Percentiles rank a stretch among this genome's conserved stretches.
Evolutionary conservation across 30 jellyfish, hydroid and myxozoan genomes (phyloP).

Genomic region (Hydractinia symbiolongicarpus): DNA sequence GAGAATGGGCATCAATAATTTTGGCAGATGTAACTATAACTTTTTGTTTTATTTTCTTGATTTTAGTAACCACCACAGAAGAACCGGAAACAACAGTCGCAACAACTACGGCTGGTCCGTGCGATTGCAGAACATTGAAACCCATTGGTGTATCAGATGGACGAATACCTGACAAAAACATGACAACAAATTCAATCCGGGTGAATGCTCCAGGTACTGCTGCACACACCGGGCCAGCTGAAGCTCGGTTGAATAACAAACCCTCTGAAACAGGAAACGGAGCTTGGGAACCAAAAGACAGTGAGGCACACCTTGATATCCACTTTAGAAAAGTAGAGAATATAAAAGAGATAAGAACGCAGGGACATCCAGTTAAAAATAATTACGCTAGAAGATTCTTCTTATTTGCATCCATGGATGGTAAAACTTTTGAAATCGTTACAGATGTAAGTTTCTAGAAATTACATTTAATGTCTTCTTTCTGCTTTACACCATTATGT

Average conservation of each 20-base stretch:
- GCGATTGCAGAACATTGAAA: neutral
- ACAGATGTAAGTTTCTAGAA: neutral
- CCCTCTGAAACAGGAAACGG: constrained; percentile 2
- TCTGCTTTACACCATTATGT: too few species aligned
- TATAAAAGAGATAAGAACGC: constrained; percentile 16
- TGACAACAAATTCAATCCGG: constrained; percentile 5
- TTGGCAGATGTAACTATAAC: too few species aligned
- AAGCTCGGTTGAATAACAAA: constrained; percentile 26
- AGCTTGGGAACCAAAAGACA: constrained; percentile 27
- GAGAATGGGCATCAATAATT: too few species aligned
- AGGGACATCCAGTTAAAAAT: neutral
- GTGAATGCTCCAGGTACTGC: constrained; percentile 18
- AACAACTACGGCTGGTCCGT: neutral
- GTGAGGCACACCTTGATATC: constrained; percentile 16
- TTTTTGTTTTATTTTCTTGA: neutral
- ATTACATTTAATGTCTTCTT: too few species aligned
- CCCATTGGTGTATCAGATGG: constrained; percentile 23
- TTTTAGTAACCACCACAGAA: neutral
- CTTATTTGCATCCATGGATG: neutral
- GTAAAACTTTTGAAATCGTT: neutral
- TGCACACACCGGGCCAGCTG: constrained; percentile 16
- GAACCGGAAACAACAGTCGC: neutral
- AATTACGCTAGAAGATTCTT: neutral
- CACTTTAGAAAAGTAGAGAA: neutral
- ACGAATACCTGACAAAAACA: constrained; percentile 5